phyloP scores from a whole-genome alignment of 2,888 invertebrate genomes.

The Trilocha varians region DNA sequence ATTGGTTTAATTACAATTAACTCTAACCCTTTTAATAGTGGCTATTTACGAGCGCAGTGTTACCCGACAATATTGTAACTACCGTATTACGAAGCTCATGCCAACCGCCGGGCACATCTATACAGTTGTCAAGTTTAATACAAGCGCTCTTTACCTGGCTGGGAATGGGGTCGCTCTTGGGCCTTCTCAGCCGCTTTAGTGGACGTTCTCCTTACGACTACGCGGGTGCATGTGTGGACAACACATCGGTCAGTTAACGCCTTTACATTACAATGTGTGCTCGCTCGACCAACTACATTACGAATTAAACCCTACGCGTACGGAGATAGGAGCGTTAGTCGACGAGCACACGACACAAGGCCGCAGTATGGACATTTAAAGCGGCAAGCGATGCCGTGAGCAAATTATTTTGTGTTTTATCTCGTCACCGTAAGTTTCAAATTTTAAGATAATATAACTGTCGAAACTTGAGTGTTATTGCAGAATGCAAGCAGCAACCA shows the following conservation, averaged over 20 bases:
- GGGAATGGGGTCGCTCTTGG: constrained; percentile 73
- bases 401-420: constrained; percentile 15
- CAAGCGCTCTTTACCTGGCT: constrained; percentile 73
- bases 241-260: constrained; percentile 65
- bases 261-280: constrained; percentile 35
- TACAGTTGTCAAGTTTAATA: constrained; percentile 38
- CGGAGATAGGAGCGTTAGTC: constrained; percentile 27
- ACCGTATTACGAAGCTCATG: constrained; percentile 55
- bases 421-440: constrained; percentile 13
- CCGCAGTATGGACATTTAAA: constrained; percentile 50
- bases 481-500: constrained; percentile 59
- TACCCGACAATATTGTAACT: constrained; percentile 42
- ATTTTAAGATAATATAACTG: constrained; percentile 35
- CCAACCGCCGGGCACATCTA: constrained; percentile 47
- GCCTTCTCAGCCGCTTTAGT: constrained; percentile 74
- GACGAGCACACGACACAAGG: constrained; percentile 42
- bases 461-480: constrained; percentile 35
- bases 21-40: constrained; percentile 22
- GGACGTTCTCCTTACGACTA: constrained; percentile 74
- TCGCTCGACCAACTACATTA: constrained; percentile 37
- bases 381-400: constrained; percentile 66
- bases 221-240: constrained; percentile 72
- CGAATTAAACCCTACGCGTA: constrained; percentile 6
- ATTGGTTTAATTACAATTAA: constrained; percentile 21
- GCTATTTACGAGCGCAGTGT: constrained; percentile 49